Base-by-base conservation (phyloP, 2,797 vertebrate species). In the Leuciscus waleckii region DNA sequence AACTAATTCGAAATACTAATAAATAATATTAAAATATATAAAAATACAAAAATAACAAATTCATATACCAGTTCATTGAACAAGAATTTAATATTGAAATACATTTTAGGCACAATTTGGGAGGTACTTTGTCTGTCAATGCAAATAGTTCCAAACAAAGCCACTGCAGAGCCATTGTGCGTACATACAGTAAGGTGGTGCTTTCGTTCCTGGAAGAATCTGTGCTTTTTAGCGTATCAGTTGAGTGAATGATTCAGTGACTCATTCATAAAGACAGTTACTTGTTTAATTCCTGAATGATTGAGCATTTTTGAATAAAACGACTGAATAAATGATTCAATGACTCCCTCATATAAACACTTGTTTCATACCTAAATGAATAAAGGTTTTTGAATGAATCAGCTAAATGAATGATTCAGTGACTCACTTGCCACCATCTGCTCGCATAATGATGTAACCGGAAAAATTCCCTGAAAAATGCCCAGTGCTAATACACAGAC, bases 281-380 rank as follows among this genome's bases (percentile, higher is more conserved):
- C 14, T 73, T 73, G n/a, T 73, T 73, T 71, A 43, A 10, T 54
- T 75, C 46, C 46, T 75, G 5, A 51, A 54, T 75, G 46, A 35
- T 35, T 21, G 29, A 19, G 26, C 46, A 74, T 11, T 74, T 51
- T 32, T 21, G 17, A 74, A 19, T 51, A 2, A 75, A 54, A 23
- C 3, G 1, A 35, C 5, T 56, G 1, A 56, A 32, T 56, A 35
- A 76, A 37, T 16, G 7, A n/a, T 77, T 77, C 46, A 75, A 35
- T 14, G 73, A 23, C 46, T 35, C 29, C 6, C 46, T 32, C 3
- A 56, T n/a, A 37, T 19, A 75, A 10, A 19, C 19, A 54, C 49
- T 8, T 54, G 10, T 11, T 7, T 35, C 2, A 74, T 49, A 6
- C 26, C n/a, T 49, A 10, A 75, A 51, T 9, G 1, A 46, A 71